A percentile compares a stretch with the other conserved stretches of the same genome.
These are phyloP conservation scores for Chamaetylas fuelleborni DNA, from an alignment of 2,113 vertebrate genomes.

Conservation along the genomic window DNA sequence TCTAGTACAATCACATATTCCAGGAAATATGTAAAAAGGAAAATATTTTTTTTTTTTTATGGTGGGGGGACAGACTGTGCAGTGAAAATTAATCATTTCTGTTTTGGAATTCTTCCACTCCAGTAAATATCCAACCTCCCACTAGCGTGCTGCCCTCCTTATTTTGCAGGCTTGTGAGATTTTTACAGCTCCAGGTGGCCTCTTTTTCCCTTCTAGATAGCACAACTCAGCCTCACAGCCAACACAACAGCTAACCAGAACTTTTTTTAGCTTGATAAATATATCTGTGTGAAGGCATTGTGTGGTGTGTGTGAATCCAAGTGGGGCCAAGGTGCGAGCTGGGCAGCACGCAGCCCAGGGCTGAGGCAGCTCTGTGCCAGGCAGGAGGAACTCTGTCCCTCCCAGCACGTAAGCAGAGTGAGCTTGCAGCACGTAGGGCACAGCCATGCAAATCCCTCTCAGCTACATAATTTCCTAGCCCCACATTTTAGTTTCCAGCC, in stretches of 20 bases:
- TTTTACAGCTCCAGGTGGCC: not conserved
- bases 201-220: not conserved
- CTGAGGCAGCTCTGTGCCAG: not conserved
- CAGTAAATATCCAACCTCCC: not conserved
- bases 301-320: not conserved
- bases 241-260: not conserved
- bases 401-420: not conserved
- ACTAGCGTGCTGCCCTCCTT: not conserved
- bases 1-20: not conserved
- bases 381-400: not conserved
- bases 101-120: not conserved
- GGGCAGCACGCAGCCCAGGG: not conserved
- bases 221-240: not conserved
- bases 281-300: not conserved
- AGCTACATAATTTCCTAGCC: not conserved
- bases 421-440: not conserved
- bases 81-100: not conserved
- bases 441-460: not conserved
- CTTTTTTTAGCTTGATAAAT: slow-evolving; percentile 28
- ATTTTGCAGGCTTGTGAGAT: not conserved
- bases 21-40: not conserved
- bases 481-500: not conserved
- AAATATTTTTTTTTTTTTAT: not conserved
- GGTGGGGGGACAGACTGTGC: not conserved
- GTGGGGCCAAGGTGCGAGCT: not conserved